Base-by-base conservation (phyloP, 37 sponge, comb jelly and placozoan species). In the Amphimedon queenslandica region DNA sequence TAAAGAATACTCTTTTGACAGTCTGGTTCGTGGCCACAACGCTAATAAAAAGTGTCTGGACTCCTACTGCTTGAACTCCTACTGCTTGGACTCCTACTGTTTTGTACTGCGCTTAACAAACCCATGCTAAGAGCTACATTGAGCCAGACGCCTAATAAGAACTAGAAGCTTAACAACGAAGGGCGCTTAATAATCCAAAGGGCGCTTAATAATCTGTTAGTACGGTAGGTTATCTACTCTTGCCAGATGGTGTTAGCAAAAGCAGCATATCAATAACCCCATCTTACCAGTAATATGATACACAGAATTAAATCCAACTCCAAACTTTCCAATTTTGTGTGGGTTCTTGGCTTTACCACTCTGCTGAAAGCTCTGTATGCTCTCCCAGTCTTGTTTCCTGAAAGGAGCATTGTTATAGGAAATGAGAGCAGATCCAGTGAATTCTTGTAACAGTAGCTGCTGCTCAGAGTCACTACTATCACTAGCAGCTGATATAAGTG, bases 261-360 rank as follows among this genome's bases (percentile, higher is more conserved):
- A n/a, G 4, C 13, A 25, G 29, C 35, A 42, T 1, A 37, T 77
- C 84, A 77, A 34, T 77, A 77, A 16, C 71, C 72, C 47, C 77
- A 78, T 32, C 77, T 69, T 4, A 84, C 84, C 10, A 78, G 71
- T 78, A 11, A 78, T 69, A 28, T 78, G 79, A 57, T 78, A 57
- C 2, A 78, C 70, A n/a, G 79, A 68, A 42, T 72, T 70, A 51
- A 84, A 84, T 23, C 84, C 84, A 27, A 84, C 66, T 16, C 84
- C 84, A 57, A 78, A 78, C 13, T 63, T 56, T 1, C 79, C 79
- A 13, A 78, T 70, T 78, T 78, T 78, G 32, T 69, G 77, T 29
- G 76, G 64, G 34, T 83, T 71, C 33, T 83, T 71, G 5, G 70
- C 77, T 40, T 83, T 83, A 30, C 23, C 33, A 56, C 84, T 83